A percentile compares a stretch with the other conserved stretches of the same genome.
phyloP scores from a whole-genome alignment of 2,888 invertebrate genomes.

The Siphlonurus alternatus region DNA sequence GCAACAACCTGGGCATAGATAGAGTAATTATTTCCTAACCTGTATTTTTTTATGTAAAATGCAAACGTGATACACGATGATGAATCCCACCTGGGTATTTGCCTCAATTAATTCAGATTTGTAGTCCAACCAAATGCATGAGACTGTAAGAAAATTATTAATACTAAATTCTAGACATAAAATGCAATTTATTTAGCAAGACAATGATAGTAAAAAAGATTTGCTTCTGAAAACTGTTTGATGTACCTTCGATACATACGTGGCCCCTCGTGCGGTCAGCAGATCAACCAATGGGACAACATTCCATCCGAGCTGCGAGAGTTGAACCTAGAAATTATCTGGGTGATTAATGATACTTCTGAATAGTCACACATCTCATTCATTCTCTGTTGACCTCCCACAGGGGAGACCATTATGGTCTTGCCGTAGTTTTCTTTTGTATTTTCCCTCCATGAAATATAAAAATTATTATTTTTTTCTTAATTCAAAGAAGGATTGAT shows the following conservation, averaged over 20 bases:
- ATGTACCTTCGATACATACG: slow-evolving; percentile 11
- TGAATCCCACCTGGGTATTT: background rate
- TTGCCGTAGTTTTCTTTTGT: background rate
- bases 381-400: background rate
- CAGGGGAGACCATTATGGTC: background rate
- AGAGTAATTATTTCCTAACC: background rate
- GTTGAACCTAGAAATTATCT: slow-evolving; percentile 40
- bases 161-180: background rate
- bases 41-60: background rate
- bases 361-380: slow-evolving; percentile 25
- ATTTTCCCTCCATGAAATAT: background rate
- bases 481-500: background rate
- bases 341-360: slow-evolving; percentile 41
- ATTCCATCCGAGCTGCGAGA: slow-evolving; percentile 10
- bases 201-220: background rate
- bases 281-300: slow-evolving; percentile 8
- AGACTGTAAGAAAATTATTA: background rate
- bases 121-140: background rate
- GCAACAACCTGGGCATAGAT: background rate
- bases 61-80: background rate
- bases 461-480: background rate
- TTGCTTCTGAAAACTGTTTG: slow-evolving; percentile 8
- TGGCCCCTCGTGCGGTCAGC: slow-evolving; percentile 9
- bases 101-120: background rate
- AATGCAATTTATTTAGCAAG: background rate